A percentile compares a stretch with the other conserved stretches of the same genome.
Evolutionary conservation across 2,888 invertebrate species (phyloP).

Genomic region (Spialia ferax): DNA sequence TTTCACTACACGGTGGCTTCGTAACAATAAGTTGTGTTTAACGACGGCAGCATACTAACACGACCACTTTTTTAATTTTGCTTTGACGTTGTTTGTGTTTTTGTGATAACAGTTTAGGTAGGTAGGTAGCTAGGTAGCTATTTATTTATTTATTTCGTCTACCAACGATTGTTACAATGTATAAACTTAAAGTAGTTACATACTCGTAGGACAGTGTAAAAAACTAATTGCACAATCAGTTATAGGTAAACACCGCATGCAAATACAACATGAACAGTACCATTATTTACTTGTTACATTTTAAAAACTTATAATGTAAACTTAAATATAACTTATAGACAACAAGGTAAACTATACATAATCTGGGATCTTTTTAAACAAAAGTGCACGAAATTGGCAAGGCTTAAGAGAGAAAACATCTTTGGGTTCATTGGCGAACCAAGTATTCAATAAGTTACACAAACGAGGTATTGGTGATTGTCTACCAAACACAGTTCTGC

Average conservation of each 20-base stretch:
- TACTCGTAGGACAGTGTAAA: too few relatives aligned
- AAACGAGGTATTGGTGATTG: background rate
- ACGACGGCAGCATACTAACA: constrained; percentile 53
- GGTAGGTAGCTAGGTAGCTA: background rate
- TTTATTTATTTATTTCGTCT: too few relatives aligned
- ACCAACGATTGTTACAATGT: too few relatives aligned
- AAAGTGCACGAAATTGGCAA: background rate
- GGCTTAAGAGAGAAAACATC: background rate
- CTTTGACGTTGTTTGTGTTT: constrained; percentile 31
- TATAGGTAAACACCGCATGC: too few relatives aligned
- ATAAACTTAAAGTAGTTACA: too few relatives aligned
- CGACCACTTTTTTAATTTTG: constrained; percentile 21
- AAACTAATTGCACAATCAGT: too few relatives aligned
- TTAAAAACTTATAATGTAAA: too few relatives aligned
- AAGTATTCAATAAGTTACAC: background rate
- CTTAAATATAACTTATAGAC: too few relatives aligned
- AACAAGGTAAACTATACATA: background rate
- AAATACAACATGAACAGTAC: too few relatives aligned
- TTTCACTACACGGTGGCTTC: constrained; percentile 29
- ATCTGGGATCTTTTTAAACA: background rate
- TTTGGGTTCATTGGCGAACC: background rate
- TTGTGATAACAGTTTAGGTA: background rate
- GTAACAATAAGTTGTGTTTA: constrained; percentile 53
- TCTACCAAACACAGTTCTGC: background rate
- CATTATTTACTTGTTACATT: too few relatives aligned